A percentile compares a stretch with the other conserved stretches of the same genome.
Evolutionary conservation across 2,113 vertebrate genomes (phyloP).

Genomic region (Triplophysa siluroides): DNA sequence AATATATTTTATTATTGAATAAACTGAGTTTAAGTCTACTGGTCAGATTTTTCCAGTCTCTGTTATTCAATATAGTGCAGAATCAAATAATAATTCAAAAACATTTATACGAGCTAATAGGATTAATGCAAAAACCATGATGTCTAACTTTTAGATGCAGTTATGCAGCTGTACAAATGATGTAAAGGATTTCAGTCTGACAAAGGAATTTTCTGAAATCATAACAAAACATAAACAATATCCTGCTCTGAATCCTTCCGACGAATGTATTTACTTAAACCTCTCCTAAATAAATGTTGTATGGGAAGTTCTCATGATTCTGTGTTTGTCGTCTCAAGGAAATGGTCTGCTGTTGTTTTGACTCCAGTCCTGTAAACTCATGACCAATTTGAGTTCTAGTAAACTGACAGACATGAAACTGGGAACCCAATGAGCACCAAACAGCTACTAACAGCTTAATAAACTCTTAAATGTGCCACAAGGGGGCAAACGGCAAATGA

Average conservation of each 20-base stretch:
- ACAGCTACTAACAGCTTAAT: neutral
- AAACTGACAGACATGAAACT: slow-evolving; percentile 16
- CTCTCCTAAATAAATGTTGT: neutral
- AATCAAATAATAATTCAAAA: no score
- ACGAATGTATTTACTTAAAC: slow-evolving; percentile 14
- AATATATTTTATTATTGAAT: no score
- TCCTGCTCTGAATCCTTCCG: neutral
- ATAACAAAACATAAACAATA: slow-evolving; percentile 18
- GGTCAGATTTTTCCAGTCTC: no score
- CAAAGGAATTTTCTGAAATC: slow-evolving; percentile 28
- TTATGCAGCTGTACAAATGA: neutral
- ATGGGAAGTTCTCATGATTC: slow-evolving; percentile 7
- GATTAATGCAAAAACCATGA: neutral
- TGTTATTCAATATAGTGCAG: no score
- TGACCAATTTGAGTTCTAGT: neutral
- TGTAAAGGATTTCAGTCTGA: neutral
- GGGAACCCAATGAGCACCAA: no score
- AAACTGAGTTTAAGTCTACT: no score
- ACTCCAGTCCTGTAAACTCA: neutral
- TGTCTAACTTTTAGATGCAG: neutral
- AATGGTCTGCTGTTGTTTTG: neutral
- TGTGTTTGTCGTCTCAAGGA: slow-evolving; percentile 27
- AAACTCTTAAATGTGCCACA: slow-evolving; percentile 12
- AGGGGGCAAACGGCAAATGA: slow-evolving; percentile 18
- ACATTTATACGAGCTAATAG: no score